Evolutionary conservation across 2,888 invertebrate genomes (phyloP).

Genomic region (Drosophila nigricruria): DNA sequence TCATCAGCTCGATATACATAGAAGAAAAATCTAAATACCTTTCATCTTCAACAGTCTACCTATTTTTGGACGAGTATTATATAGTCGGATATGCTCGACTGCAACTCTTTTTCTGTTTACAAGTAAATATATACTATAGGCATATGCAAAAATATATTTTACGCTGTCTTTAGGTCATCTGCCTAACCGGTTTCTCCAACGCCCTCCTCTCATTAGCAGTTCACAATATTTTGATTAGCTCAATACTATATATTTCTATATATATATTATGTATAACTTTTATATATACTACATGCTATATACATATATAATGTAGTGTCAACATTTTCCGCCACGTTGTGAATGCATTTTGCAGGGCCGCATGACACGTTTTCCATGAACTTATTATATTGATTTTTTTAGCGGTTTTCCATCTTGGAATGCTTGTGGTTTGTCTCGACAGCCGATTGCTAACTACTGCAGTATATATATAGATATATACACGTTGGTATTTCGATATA

Average conservation of each 20-base stretch:
- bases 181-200: not conserved
- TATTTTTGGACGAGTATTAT: not conserved
- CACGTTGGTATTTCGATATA: slow-evolving; percentile 12
- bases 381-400: slow-evolving; percentile 74
- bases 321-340: slow-evolving; percentile 20
- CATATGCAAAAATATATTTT: slow-evolving; percentile 1
- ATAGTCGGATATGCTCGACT: not conserved
- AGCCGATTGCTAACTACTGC: slow-evolving; percentile 12
- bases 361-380: slow-evolving; percentile 68
- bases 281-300: not conserved
- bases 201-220: not conserved
- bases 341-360: slow-evolving; percentile 42
- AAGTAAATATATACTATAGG: not conserved
- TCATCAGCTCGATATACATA: not conserved
- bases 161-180: not conserved
- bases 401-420: slow-evolving; percentile 57
- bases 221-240: not conserved
- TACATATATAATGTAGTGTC: slow-evolving; percentile 6
- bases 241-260: not conserved
- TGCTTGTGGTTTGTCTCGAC: slow-evolving; percentile 36
- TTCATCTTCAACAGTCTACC: not conserved
- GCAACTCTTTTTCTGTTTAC: not conserved
- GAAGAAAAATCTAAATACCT: not conserved
- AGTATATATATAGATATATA: slow-evolving; percentile 12
- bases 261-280: not conserved